phyloP scores from a whole-genome alignment of 2,113 vertebrate species.

The Cryptotis parvus region DNA sequence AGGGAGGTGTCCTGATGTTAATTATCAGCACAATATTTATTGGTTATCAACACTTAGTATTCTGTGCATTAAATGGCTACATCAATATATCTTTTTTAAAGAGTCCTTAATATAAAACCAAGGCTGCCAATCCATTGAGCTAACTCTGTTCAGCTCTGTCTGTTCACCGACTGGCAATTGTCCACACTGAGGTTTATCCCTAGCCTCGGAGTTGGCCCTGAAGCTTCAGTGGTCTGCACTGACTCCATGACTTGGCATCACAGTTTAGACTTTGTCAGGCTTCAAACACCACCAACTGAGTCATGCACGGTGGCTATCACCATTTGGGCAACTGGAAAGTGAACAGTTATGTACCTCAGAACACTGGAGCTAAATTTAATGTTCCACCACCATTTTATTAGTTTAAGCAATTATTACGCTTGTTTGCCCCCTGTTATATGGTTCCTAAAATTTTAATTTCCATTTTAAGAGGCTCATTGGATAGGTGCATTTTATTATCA shows the following conservation, averaged over 20 bases:
- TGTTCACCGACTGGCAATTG: background rate
- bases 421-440: conserved; percentile 16
- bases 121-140: background rate
- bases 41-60: background rate
- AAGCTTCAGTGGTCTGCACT: background rate
- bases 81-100: background rate
- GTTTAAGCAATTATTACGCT: background rate
- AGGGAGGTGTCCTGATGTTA: background rate
- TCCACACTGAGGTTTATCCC: background rate
- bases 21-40: background rate
- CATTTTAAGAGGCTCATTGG: conserved; percentile 28
- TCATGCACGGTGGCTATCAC: background rate
- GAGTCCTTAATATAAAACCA: background rate
- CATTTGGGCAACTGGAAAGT: background rate
- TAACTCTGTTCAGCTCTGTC: background rate
- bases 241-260: too few relatives aligned
- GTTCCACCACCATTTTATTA: conserved; percentile 34
- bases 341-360: background rate
- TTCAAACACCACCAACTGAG: background rate
- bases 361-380: conserved; percentile 7
- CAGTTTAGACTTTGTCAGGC: background rate
- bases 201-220: background rate
- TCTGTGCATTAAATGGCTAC: background rate
- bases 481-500: background rate
- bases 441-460: conserved; percentile 52